Evolutionary conservation across 2,888 invertebrate genomes (phyloP), one percentile per base, ranked within the genome.

Genomic region (Minunthozetes semirufus): DNA sequence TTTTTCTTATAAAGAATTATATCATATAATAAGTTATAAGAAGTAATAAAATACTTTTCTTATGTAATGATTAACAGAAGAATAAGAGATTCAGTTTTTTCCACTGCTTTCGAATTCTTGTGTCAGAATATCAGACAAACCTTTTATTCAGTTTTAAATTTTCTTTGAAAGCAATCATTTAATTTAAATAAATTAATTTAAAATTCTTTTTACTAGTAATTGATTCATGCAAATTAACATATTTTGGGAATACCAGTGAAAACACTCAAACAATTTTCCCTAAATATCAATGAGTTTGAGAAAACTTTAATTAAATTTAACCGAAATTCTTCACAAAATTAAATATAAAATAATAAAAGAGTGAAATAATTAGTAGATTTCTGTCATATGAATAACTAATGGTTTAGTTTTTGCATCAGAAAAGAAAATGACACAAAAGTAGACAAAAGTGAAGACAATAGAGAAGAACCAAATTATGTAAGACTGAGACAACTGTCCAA

Each of bases 361-460:
- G 33, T 33, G 33, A 33, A 56, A 25, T 33, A 2, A 63, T 63
- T 63, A 33, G n/a, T 8, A 63, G 63, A 33, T 25, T 29, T 63
- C n/a, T 29, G 33, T 11, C n/a, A 25, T 1, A 25, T 6, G 61
- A 61, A 27, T 25, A 2, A 61, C 1, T 25, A 17, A 27, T 13
- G 6, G 27, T 53, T 61, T 29, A 6, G 61, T 29, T 27, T 63
- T 63, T 63, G n/a, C 33, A 63, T 63, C 33, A 29, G 4, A 63
- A 63, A 29, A 63, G 63, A 29, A 63, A 63, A 61, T 29, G 61
- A 63, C 63, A 13, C 63, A n/a, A 63, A 17, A 29, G 27, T n/a
- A 29, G n/a, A 9, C 15, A 56, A 38, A 33, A 33, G 33, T 33
- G 6, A 8, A 17, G 33, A 29, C 29, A 33, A 33, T 33, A 33